Percentiles rank a stretch among this genome's conserved stretches.
These are phyloP conservation scores for Melieria omissa DNA, from an alignment of 2,888 invertebrate species.

Conservation along the genomic window DNA sequence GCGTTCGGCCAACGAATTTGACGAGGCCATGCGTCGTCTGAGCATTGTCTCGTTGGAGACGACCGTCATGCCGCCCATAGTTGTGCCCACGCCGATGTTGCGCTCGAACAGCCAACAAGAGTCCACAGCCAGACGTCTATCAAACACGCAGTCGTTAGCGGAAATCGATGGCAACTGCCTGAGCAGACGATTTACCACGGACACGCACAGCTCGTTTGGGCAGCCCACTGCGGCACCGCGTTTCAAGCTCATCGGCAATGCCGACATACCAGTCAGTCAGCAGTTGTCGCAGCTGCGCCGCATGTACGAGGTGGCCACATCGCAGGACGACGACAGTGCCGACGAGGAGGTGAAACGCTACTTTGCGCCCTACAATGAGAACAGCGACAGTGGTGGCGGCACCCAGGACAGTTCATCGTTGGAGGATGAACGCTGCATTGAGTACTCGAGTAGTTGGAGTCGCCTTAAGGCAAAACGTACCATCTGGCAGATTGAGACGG, in stretches of 20 bases:
- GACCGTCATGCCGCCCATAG: constrained; percentile 51
- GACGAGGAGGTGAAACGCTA: constrained; percentile 70
- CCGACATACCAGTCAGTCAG: constrained; percentile 61
- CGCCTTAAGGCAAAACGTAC: constrained; percentile 69
- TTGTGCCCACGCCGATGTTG: constrained; percentile 56
- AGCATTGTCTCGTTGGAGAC: constrained; percentile 62
- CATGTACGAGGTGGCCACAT: constrained; percentile 62
- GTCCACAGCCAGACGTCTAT: constrained; percentile 46
- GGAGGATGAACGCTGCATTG: constrained; percentile 52
- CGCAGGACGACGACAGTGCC: constrained; percentile 67
- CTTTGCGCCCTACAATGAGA: constrained; percentile 59
- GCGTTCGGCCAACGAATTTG: constrained; percentile 65
- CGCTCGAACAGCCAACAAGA: constrained; percentile 60
- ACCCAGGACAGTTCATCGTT: constrained; percentile 60
- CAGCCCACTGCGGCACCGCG: constrained; percentile 60
- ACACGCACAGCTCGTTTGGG: constrained; percentile 43
- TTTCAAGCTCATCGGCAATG: constrained; percentile 60
- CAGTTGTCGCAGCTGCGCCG: constrained; percentile 62
- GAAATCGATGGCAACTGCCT: constrained; percentile 2
- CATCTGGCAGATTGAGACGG: constrained; percentile 58
- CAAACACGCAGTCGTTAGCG: constrained; percentile 46
- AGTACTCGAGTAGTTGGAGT: constrained; percentile 70
- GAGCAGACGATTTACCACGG: constrained; percentile 32
- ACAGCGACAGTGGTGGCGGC: constrained; percentile 60
- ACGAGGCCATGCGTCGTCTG: constrained; percentile 65